Evolutionary conservation across 2,797 vertebrate species (phyloP).

Genomic region (Poecilia picta): DNA sequence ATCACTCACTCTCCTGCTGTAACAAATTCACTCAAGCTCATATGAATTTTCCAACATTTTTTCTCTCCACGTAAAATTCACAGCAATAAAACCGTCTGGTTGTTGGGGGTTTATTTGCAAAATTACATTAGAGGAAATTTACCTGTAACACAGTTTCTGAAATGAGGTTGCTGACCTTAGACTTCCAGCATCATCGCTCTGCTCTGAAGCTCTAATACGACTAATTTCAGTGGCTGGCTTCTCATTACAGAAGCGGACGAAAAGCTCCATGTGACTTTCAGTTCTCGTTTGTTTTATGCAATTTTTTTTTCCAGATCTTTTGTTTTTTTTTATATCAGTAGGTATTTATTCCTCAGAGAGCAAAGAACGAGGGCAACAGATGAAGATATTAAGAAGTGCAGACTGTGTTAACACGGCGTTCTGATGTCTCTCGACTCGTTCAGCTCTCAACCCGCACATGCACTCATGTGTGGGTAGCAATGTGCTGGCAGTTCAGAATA

Average conservation of each 20-base stretch:
- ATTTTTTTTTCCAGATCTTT: slow-evolving; percentile 20
- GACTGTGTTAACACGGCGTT: slow-evolving; percentile 26
- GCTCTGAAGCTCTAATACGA: slow-evolving; percentile 47
- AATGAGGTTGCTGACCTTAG: slow-evolving; percentile 45
- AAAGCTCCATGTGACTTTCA: slow-evolving; percentile 67
- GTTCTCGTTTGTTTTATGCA: slow-evolving; percentile 42
- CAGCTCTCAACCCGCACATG: slow-evolving; percentile 24
- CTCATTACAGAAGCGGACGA: slow-evolving; percentile 52
- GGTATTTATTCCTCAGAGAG: slow-evolving; percentile 38
- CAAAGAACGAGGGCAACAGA: slow-evolving; percentile 36
- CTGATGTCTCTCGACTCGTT: slow-evolving; percentile 22
- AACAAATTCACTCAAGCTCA: background rate
- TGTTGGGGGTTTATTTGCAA: slow-evolving; percentile 14
- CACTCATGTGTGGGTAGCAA: slow-evolving; percentile 26
- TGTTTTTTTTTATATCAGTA: slow-evolving; percentile 19
- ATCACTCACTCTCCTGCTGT: background rate
- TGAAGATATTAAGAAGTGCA: slow-evolving; percentile 24
- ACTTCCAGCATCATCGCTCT: slow-evolving; percentile 32
- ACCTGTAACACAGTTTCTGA: slow-evolving; percentile 19
- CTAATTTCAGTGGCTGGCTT: slow-evolving; percentile 55
- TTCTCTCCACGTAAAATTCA: slow-evolving; percentile 2
- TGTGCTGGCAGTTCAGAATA: slow-evolving; percentile 21
- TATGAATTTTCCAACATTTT: background rate
- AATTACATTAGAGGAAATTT: slow-evolving; percentile 15
- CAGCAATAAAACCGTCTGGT: background rate